Percentiles rank a stretch among this genome's conserved stretches.
phyloP scores from a whole-genome alignment of 1,140 invertebrate species.

The Latrodectus geometricus region DNA sequence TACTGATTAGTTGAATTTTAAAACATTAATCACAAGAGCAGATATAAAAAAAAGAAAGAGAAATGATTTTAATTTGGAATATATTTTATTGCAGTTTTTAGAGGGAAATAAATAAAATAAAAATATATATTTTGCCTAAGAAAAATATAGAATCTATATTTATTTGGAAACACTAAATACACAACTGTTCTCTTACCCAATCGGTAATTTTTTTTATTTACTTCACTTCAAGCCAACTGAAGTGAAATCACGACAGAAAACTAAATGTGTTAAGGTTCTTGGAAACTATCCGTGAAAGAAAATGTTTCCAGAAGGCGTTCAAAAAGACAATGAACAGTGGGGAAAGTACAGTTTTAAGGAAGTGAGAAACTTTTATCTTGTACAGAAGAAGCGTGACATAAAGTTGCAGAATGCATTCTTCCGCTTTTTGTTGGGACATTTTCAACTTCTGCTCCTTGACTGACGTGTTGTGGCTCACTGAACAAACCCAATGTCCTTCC shows the following conservation, averaged over 20 bases:
- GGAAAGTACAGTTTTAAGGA: slow-evolving; percentile 52
- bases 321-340: slow-evolving; percentile 53
- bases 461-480: slow-evolving; percentile 46
- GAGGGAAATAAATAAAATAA: too few species aligned
- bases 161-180: too few species aligned
- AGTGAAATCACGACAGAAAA: not conserved
- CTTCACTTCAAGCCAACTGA: not conserved
- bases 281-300: slow-evolving; percentile 6
- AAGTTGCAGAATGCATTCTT: slow-evolving; percentile 43
- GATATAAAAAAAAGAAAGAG: too few species aligned
- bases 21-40: too few species aligned
- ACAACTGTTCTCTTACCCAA: not conserved
- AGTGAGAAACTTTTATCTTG: slow-evolving; percentile 59
- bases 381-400: slow-evolving; percentile 49
- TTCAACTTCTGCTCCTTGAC: slow-evolving; percentile 25
- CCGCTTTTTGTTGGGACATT: slow-evolving; percentile 36
- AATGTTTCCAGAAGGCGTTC: slow-evolving; percentile 31
- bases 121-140: too few species aligned
- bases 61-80: too few species aligned
- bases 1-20: too few species aligned
- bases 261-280: not conserved
- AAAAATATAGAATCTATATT: too few species aligned
- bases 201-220: not conserved
- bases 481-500: not conserved
- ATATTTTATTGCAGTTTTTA: too few species aligned